Conservation (phyloP, 2,888 invertebrate genomes). For the Metellina segmentata region DNA sequence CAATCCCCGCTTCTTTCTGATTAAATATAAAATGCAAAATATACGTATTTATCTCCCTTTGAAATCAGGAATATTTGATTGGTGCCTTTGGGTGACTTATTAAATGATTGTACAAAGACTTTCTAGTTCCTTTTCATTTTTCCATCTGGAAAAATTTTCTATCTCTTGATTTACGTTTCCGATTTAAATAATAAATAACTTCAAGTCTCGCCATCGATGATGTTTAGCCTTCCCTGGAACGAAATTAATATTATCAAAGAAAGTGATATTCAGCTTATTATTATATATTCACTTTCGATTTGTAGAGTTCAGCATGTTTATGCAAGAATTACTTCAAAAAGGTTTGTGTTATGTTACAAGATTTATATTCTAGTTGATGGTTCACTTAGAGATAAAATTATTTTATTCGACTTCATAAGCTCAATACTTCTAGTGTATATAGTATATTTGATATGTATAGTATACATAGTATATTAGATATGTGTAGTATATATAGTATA, state of each 20-base stretch:
- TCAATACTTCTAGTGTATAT: no score
- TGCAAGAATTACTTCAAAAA: not conserved
- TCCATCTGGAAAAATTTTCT: not conserved
- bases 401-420: not conserved
- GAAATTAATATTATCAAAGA: not conserved
- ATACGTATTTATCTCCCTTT: not conserved
- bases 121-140: not conserved
- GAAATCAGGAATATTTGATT: slow-evolving; percentile 35
- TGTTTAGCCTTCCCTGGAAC: not conserved
- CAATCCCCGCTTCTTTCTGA: slow-evolving; percentile 16
- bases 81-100: slow-evolving; percentile 18
- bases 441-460: no score
- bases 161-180: not conserved
- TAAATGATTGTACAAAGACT: slow-evolving; percentile 29
- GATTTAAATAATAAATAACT: not conserved
- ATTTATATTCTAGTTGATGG: not conserved
- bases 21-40: slow-evolving; percentile 51
- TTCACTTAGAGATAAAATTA: not conserved
- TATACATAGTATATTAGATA: no score
- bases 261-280: not conserved
- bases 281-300: not conserved
- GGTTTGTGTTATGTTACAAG: not conserved
- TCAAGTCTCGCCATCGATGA: not conserved
- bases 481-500: no score
- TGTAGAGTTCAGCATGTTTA: not conserved